phyloP scores from a whole-genome alignment of 2,888 invertebrate species.

The Lydus trimaculatus region DNA sequence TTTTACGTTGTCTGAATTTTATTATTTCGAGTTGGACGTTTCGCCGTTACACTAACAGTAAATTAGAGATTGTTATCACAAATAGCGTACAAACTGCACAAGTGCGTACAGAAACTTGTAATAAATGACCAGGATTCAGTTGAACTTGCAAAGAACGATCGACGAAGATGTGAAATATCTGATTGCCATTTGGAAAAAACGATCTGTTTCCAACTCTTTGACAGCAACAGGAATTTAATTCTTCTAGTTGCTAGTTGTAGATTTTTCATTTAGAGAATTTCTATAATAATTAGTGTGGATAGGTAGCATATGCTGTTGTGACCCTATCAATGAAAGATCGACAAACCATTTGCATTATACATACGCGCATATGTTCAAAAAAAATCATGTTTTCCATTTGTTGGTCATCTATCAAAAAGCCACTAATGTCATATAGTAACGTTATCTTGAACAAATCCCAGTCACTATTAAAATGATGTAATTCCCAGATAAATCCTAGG shows the following conservation, averaged over 20 bases:
- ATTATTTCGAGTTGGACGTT: constrained; percentile 9
- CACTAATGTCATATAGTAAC: constrained; percentile 36
- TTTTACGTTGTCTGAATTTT: constrained; percentile 5
- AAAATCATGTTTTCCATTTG: constrained; percentile 41
- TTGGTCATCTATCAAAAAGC: constrained; percentile 37
- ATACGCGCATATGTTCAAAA: constrained; percentile 28
- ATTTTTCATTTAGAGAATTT: not conserved
- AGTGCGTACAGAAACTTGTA: constrained; percentile 12
- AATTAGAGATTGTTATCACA: constrained; percentile 14
- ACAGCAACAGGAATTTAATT: constrained; percentile 3
- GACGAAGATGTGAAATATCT: not conserved
- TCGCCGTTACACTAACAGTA: constrained; percentile 12
- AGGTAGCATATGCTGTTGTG: constrained; percentile 31
- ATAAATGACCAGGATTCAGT: constrained; percentile 8
- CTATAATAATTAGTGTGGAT: constrained; percentile 7
- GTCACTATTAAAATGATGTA: constrained; percentile 45
- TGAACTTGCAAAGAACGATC: constrained; percentile 5
- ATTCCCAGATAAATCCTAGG: constrained; percentile 42
- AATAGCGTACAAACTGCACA: constrained; percentile 15
- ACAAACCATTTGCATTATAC: constrained; percentile 33
- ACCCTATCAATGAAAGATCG: constrained; percentile 40
- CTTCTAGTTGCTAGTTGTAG: not conserved
- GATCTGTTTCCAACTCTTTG: not conserved
- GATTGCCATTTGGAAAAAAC: not conserved
- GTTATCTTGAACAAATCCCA: constrained; percentile 41